Evolutionary conservation across 2,113 vertebrate genomes (phyloP).

Genomic region (Ceyx melanurus): DNA sequence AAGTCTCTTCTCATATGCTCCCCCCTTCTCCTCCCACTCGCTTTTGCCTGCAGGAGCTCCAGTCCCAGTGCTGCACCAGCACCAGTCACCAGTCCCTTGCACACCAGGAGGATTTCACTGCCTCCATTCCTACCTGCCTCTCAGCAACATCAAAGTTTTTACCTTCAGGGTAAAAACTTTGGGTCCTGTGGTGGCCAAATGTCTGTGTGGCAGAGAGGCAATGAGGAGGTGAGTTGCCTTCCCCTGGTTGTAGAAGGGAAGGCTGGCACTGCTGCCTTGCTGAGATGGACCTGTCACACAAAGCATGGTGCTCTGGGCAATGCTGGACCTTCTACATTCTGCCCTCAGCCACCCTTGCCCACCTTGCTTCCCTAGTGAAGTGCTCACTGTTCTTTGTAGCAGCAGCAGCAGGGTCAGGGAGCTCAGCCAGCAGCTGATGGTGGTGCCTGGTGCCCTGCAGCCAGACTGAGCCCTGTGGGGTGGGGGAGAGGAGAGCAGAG

Average conservation of each 20-base stretch:
- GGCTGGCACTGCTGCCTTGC: not conserved
- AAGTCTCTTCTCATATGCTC: not conserved
- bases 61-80: not conserved
- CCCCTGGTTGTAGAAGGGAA: not conserved
- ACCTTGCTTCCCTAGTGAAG: not conserved
- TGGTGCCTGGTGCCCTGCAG: not conserved
- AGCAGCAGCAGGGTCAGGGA: not conserved
- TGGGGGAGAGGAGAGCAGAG: not conserved
- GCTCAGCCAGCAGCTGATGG: not conserved
- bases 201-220: not conserved
- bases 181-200: not conserved
- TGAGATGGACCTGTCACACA: not conserved
- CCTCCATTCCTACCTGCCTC: not conserved
- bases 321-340: not conserved
- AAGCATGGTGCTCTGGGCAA: not conserved
- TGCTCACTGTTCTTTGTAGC: not conserved
- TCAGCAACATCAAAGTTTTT: not conserved
- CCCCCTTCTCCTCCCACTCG: constrained; percentile 14
- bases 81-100: not conserved
- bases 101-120: not conserved
- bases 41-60: not conserved
- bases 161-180: not conserved
- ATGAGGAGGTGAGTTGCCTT: not conserved
- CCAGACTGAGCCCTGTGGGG: not conserved
- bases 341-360: not conserved